phyloP scores from a whole-genome alignment of 2,797 vertebrate species.

The Zenarchopterus dispar region DNA sequence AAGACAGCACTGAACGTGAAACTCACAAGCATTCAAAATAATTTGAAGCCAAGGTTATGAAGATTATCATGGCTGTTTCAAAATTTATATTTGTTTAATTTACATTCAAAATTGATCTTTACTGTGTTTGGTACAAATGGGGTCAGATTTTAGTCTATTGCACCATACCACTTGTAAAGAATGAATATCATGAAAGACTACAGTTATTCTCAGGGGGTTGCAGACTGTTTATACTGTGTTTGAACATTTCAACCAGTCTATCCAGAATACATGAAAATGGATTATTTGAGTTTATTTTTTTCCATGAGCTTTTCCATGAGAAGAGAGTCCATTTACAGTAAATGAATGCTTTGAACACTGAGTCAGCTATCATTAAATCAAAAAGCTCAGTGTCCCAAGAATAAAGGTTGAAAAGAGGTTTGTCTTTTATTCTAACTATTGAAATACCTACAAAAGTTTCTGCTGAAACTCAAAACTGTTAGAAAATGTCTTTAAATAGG shows the following conservation, averaged over 20 bases:
- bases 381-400: background rate
- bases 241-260: slow-evolving; percentile 51
- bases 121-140: slow-evolving; percentile 7
- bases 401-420: slow-evolving; percentile 27
- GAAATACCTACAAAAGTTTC: slow-evolving; percentile 68
- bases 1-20: background rate
- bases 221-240: slow-evolving; percentile 45
- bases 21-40: background rate
- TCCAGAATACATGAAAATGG: slow-evolving; percentile 50
- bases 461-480: slow-evolving; percentile 52
- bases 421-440: slow-evolving; percentile 49
- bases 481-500: slow-evolving; percentile 64
- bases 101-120: background rate
- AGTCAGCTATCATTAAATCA: slow-evolving; percentile 51
- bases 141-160: slow-evolving; percentile 31
- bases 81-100: slow-evolving; percentile 2
- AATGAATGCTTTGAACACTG: slow-evolving; percentile 56
- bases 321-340: slow-evolving; percentile 42
- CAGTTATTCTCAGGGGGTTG: slow-evolving; percentile 43
- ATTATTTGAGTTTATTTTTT: slow-evolving; percentile 50
- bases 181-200: slow-evolving; percentile 33
- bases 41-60: no score
- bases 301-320: slow-evolving; percentile 37
- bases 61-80: no score
- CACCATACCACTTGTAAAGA: slow-evolving; percentile 25